Evolutionary conservation across 2,113 vertebrate species (phyloP).

Genomic region (Phylloscopus trochilus): DNA sequence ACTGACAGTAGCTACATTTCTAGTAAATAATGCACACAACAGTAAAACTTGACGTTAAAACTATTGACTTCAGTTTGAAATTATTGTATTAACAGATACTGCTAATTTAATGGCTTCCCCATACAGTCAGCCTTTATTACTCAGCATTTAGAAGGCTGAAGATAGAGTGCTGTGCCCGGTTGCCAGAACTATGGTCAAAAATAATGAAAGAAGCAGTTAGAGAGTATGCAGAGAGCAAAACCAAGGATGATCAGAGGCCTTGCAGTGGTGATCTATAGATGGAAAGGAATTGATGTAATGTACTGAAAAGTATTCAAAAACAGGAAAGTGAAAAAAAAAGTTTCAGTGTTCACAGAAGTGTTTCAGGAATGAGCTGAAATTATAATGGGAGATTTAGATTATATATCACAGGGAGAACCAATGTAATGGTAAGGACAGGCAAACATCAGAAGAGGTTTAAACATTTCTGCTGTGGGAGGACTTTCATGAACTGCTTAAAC

Average conservation of each 20-base stretch:
- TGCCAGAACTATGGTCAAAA: not conserved
- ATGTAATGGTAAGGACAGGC: not conserved
- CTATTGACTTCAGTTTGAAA: not conserved
- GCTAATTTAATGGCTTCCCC: not conserved
- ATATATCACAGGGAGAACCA: not conserved
- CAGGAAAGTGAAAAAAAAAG: not conserved
- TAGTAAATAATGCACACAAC: not conserved
- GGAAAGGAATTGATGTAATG: not conserved
- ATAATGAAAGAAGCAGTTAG: not conserved
- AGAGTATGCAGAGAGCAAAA: not conserved
- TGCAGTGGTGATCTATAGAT: not conserved
- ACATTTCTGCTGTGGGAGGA: not conserved
- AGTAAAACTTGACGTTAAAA: not conserved
- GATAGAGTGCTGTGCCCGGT: not conserved
- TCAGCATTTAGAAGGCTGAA: not conserved
- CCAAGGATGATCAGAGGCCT: not conserved
- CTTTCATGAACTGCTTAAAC: not conserved
- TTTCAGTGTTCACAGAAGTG: not conserved
- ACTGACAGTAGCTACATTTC: not conserved
- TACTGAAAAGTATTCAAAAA: not conserved
- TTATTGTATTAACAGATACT: not conserved
- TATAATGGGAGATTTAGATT: not conserved
- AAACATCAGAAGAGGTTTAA: not conserved
- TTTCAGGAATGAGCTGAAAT: not conserved
- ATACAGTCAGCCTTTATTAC: not conserved